Conservation (phyloP, 2,797 vertebrate species). For the Alectoris magna region DNA sequence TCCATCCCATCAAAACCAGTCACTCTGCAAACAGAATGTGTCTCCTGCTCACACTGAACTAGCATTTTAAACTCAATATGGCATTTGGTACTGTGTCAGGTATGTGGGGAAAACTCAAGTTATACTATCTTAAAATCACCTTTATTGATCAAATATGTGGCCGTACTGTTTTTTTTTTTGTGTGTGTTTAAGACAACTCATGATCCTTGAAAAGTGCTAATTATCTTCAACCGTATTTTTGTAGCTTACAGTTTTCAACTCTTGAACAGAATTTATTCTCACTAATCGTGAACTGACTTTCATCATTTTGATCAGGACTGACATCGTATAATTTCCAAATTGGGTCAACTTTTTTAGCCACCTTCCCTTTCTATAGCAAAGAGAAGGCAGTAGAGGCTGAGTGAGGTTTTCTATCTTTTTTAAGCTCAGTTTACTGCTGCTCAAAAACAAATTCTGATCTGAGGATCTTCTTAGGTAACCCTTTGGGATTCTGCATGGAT, state of each 20-base stretch:
- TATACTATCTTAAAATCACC: background rate
- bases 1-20: background rate
- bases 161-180: background rate
- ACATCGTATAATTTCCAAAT: background rate
- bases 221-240: background rate
- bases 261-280: too few relatives aligned
- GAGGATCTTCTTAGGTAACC: background rate
- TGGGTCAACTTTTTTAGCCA: background rate
- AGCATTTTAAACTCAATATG: background rate
- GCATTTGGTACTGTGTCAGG: background rate
- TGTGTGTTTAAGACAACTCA: background rate
- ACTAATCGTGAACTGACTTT: background rate
- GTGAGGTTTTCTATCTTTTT: background rate
- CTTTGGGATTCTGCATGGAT: rapidly evolving
- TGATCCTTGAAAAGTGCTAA: rapidly evolving
- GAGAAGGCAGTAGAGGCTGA: background rate
- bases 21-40: rapidly evolving
- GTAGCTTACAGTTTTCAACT: background rate
- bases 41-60: background rate
- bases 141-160: background rate
- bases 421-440: background rate
- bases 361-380: background rate
- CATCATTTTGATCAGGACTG: background rate
- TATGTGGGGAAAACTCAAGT: background rate
- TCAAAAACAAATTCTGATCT: background rate